Conservation (phyloP, 2,113 vertebrate genomes). For the Clupea harengus region DNA sequence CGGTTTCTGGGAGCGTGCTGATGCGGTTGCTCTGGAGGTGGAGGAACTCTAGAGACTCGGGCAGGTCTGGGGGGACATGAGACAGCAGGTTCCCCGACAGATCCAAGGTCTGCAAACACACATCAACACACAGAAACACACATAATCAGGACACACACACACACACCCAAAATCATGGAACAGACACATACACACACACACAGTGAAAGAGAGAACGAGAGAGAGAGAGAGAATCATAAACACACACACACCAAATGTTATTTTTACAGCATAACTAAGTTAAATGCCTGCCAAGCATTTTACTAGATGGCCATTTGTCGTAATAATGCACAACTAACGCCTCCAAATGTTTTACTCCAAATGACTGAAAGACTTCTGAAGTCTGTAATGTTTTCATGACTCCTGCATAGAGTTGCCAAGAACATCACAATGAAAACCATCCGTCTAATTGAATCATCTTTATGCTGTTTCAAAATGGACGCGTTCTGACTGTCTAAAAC, state of each 20-base stretch:
- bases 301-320: neutral
- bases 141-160: neutral
- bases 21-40: slow-evolving; percentile 94
- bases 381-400: neutral
- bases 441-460: neutral
- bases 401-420: neutral
- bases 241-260: neutral
- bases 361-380: neutral
- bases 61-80: slow-evolving; percentile 84
- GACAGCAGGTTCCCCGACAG: slow-evolving; percentile 88
- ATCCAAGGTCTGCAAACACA: slow-evolving; percentile 81
- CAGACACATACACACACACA: neutral
- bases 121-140: slow-evolving; percentile 22
- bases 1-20: slow-evolving; percentile 73
- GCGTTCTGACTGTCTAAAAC: neutral
- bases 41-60: slow-evolving; percentile 87
- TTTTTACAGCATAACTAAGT: neutral
- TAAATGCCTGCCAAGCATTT: neutral
- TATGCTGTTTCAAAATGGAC: neutral
- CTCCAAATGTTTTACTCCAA: neutral
- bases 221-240: neutral
- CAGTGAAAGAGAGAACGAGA: neutral
- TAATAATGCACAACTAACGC: neutral
- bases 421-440: neutral
- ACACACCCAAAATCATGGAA: neutral